Conservation (phyloP, 2,888 invertebrate genomes). For the Xestoiulus laeticollis region DNA sequence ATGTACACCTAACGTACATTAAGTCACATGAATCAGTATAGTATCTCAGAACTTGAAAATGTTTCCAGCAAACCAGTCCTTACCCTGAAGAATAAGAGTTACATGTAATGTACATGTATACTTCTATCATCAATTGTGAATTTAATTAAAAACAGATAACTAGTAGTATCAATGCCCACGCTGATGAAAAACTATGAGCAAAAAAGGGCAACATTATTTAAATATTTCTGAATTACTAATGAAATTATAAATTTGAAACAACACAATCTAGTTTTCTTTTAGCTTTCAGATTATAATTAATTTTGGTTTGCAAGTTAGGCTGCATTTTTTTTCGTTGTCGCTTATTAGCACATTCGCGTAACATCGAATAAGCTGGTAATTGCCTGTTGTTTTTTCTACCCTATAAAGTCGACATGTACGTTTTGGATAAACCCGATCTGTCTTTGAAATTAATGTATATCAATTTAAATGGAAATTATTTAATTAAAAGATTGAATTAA, state of each 20-base stretch:
- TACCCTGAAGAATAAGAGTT: too few relatives aligned
- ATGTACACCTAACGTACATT: too few relatives aligned
- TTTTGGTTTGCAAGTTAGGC: slow-evolving; percentile 3
- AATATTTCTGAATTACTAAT: not conserved
- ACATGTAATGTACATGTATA: too few relatives aligned
- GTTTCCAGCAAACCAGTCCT: too few relatives aligned
- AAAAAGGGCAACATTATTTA: not conserved
- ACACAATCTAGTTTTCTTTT: not conserved
- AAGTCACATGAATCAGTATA: too few relatives aligned
- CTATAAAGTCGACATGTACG: too few relatives aligned
- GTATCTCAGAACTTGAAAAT: too few relatives aligned
- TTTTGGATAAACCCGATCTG: slow-evolving; percentile 36
- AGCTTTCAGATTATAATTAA: not conserved
- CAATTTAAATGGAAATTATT: slow-evolving; percentile 43
- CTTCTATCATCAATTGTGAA: too few relatives aligned
- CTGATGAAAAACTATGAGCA: not conserved
- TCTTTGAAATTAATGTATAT: slow-evolving; percentile 25
- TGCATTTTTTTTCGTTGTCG: not conserved
- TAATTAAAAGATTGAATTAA: slow-evolving; percentile 40
- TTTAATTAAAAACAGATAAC: too few relatives aligned
- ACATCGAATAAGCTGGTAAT: not conserved
- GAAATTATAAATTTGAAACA: not conserved
- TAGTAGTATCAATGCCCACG: not conserved
- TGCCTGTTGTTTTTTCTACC: not conserved
- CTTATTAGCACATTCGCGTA: not conserved